Evolutionary conservation across 2,113 vertebrate species (phyloP).

Genomic region (Numenius arquata): DNA sequence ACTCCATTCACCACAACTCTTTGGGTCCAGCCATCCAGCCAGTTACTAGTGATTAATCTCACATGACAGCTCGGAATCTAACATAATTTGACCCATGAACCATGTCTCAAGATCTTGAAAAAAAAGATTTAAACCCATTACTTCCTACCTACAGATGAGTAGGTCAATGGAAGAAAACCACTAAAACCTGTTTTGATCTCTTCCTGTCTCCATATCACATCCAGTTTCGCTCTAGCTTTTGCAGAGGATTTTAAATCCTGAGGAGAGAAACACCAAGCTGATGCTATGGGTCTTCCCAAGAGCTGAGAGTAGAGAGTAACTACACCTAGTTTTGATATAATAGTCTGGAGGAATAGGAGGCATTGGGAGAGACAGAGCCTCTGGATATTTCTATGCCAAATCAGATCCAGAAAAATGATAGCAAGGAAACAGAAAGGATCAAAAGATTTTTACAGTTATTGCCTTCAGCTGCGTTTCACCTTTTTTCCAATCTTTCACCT

Average conservation of each 20-base stretch:
- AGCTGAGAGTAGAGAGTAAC: accelerated
- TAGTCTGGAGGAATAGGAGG: not conserved
- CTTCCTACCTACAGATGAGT: not conserved
- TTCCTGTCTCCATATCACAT: not conserved
- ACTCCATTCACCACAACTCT: not conserved
- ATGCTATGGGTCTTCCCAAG: not conserved
- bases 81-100: not conserved
- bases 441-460: conserved; percentile 1
- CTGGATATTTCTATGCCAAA: not conserved
- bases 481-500: conserved; percentile 2
- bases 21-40: not conserved
- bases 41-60: not conserved
- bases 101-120: not conserved
- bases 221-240: not conserved
- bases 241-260: not conserved
- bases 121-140: not conserved
- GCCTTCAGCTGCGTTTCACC: not conserved
- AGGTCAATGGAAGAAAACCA: not conserved
- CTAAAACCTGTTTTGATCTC: not conserved
- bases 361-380: not conserved
- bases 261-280: not conserved
- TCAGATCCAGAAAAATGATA: not conserved
- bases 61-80: not conserved
- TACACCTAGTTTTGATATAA: not conserved
- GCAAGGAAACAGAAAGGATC: not conserved